These are phyloP conservation scores for Mustelus asterias DNA, from an alignment of 2,113 vertebrate genomes.

Conservation along the genomic window DNA sequence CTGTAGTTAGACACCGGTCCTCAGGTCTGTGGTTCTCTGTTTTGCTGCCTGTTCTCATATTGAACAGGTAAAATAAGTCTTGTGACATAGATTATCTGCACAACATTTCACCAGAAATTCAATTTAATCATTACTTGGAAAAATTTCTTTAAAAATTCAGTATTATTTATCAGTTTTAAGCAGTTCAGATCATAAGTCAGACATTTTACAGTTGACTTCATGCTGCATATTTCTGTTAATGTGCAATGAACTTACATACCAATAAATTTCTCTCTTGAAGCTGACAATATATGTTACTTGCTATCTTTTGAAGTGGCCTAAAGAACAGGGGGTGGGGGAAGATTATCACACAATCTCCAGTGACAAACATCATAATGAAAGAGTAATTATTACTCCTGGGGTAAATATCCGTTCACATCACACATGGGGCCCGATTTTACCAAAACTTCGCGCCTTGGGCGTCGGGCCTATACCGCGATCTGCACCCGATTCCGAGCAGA, in stretches of 20 bases:
- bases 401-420: not conserved
- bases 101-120: not conserved
- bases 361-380: not conserved
- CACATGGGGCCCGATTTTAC: too few relatives aligned
- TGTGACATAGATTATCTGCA: not conserved
- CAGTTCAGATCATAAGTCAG: not conserved
- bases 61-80: not conserved
- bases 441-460: too few relatives aligned
- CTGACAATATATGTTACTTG: not conserved
- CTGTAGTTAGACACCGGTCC: not conserved
- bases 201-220: not conserved
- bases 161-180: not conserved
- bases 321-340: not conserved
- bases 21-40: not conserved
- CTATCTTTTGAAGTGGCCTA: not conserved
- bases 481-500: too few relatives aligned
- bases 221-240: not conserved
- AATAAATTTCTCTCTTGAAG: not conserved
- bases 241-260: not conserved
- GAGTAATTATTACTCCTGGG: not conserved
- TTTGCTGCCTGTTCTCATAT: not conserved
- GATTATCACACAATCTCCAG: not conserved
- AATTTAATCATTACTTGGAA: not conserved
- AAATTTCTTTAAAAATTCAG: not conserved
- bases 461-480: too few relatives aligned